Base-by-base conservation (phyloP, 1,140 invertebrate genomes). In the Archivesica marissinica region DNA sequence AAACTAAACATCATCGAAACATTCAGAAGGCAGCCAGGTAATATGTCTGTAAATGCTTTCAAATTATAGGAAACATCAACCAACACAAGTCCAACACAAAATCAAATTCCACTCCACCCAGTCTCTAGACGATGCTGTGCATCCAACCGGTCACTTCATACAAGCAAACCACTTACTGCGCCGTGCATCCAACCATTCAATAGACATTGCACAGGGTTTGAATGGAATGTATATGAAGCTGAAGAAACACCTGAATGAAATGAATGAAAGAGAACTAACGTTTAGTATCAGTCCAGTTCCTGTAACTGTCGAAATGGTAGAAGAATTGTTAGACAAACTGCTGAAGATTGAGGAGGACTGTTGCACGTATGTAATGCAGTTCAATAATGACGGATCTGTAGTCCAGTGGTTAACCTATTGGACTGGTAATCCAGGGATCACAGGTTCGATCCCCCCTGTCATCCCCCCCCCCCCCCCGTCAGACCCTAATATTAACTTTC, bases 231-330 rank as follows among this genome's bases (percentile, higher is more conserved):
- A 80, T 28, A 61, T 23, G 6, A 80, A 80, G 41, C 59, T 80
- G 3, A 80, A 80, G 30, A 50, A 38, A n/a, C 59, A 80, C n/a
- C 20, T 80, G 23, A 50, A 52, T 39, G 23, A 64, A 17, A 66
- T 52, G 41, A 80, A 80, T 41, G 54, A 50, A 38, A 13, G 77
- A 35, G 77, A 80, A 25, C 64, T 61, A 30, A 68, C 59, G 11
- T 80, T 80, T 20, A 35, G 33, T 13, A 50, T 38, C 39, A 35
- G 30, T 35, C 77, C 77, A 6, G 64, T 3, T 15, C 77, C 77
- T 33, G 77, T 80, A 11, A 80, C 59, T 20, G 33, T 80, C 23
- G 61, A 52, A 33, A 80, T 68, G 77, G 77, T 80, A 2, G 61
- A 80, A 30, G 25, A 68, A 20, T 44, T 80, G 11, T 15, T 80